Conservation (phyloP, 1,140 invertebrate genomes). For the Leptopilina boulardi region DNA sequence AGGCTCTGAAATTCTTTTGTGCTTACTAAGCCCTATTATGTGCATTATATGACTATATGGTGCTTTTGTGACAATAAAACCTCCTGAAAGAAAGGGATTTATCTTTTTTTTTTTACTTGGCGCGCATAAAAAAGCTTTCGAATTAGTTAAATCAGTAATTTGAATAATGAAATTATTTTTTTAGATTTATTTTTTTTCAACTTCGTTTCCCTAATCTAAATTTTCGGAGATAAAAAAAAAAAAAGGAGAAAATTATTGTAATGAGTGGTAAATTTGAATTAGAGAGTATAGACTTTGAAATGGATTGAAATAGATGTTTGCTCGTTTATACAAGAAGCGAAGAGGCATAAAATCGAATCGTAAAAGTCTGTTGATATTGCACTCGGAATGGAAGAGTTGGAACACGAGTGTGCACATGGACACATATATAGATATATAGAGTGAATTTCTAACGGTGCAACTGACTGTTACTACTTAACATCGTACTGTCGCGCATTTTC, state of each 20-base stretch:
- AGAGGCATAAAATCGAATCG: slow-evolving; percentile 7
- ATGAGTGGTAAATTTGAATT: slow-evolving; percentile 4
- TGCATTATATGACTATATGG: neutral
- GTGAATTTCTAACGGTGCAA: slow-evolving; percentile 26
- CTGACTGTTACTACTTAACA: slow-evolving; percentile 24
- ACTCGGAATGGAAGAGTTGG: slow-evolving; percentile 4
- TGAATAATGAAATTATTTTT: neutral
- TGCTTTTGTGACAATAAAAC: slow-evolving; percentile 1
- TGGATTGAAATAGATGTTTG: neutral
- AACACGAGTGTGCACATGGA: slow-evolving; percentile 1
- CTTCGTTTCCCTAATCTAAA: no score
- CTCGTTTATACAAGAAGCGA: slow-evolving; percentile 19
- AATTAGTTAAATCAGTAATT: neutral
- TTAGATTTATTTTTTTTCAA: no score
- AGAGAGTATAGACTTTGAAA: slow-evolving; percentile 9
- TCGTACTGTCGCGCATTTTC: slow-evolving; percentile 14
- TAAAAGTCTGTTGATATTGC: slow-evolving; percentile 25
- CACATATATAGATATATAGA: slow-evolving; percentile 20
- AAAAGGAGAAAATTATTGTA: neutral
- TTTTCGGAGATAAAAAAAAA: neutral
- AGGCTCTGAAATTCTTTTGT: slow-evolving; percentile 31
- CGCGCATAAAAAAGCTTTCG: neutral
- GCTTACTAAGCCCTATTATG: slow-evolving; percentile 21
- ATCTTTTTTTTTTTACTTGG: neutral
- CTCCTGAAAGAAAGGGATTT: slow-evolving; percentile 8